Evolutionary conservation across 2,888 invertebrate genomes (phyloP), one percentile per base, ranked within the genome.

Genomic region (Scaptomyza parva): DNA sequence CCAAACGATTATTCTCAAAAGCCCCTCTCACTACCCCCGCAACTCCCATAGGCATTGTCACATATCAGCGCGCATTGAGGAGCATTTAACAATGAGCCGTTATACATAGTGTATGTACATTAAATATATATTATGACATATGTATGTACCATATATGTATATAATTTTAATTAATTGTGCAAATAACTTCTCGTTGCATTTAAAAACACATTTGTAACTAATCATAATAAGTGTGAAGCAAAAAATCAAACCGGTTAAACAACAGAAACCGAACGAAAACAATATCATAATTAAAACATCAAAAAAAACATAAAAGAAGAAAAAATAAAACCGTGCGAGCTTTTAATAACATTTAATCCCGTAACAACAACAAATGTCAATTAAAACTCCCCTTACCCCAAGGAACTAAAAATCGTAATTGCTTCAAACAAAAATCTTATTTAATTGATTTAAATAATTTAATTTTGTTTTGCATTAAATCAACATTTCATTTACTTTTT

Each of bases 391-490:
- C 39, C 35, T 33, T 57, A 39, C 40, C 24, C 64, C 41, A 41
- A 58, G 44, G 35, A 52, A 57, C 64, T 63, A 43, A 33, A 40
- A 40, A 45, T 18, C 40, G 26, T 24, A 57, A 72, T 40, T 48
- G 61, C 68, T 40, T 52, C 50, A 44, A 76, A 70, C 79, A 78
- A 90, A 88, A 83, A 76, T 88, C 78, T 90, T 87, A 90, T 90
- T 90, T 90, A 90, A 88, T 86, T 81, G 28, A 81, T 73, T 89
- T 90, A 90, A 90, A 90, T 89, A 89, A 89, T 89, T 88, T 89
- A 43, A 85, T 65, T 85, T 89, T 90, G 87, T 88, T 68, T 88
- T 78, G 78, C 80, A 71, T 80, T 74, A 76, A 64, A 70, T 60
- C 53, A 54, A 62, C 55, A 76, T 75, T 72, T 79, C 63, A 59